Evolutionary conservation across 2,797 vertebrate species (phyloP).

Genomic region (Tokudaia tokunoshimensis): DNA sequence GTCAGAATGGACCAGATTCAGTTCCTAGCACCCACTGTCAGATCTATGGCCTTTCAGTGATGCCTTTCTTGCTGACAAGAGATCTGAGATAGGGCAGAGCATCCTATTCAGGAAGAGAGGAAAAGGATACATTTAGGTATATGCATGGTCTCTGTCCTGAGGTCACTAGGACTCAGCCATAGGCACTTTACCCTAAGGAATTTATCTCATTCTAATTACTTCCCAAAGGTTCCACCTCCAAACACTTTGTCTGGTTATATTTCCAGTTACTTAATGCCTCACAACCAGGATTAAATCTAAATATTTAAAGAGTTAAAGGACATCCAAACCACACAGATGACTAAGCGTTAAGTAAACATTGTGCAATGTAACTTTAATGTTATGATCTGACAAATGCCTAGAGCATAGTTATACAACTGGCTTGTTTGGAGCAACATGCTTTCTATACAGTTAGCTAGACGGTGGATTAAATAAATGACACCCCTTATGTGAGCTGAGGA

Average conservation of each 20-base stretch:
- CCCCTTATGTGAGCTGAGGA: background rate
- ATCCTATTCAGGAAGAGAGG: background rate
- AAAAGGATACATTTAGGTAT: background rate
- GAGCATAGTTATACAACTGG: background rate
- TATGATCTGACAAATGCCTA: conserved; percentile 34
- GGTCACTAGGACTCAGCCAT: background rate
- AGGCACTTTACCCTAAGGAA: background rate
- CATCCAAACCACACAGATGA: background rate
- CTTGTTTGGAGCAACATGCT: background rate
- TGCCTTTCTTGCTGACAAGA: background rate
- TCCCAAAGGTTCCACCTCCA: background rate
- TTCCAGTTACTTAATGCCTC: background rate
- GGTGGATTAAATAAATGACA: background rate
- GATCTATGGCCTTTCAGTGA: background rate
- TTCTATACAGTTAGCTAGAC: background rate
- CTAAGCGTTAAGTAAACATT: conserved; percentile 46
- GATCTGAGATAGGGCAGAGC: background rate
- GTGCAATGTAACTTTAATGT: conserved; percentile 50
- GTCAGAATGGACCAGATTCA: background rate
- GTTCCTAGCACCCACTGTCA: background rate
- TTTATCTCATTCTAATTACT: background rate
- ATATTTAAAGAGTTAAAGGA: background rate
- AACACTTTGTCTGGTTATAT: background rate
- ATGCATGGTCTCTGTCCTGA: background rate
- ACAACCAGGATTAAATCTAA: background rate